Conservation (phyloP, 1,140 invertebrate species). For the Lysiphlebus fabarum region DNA sequence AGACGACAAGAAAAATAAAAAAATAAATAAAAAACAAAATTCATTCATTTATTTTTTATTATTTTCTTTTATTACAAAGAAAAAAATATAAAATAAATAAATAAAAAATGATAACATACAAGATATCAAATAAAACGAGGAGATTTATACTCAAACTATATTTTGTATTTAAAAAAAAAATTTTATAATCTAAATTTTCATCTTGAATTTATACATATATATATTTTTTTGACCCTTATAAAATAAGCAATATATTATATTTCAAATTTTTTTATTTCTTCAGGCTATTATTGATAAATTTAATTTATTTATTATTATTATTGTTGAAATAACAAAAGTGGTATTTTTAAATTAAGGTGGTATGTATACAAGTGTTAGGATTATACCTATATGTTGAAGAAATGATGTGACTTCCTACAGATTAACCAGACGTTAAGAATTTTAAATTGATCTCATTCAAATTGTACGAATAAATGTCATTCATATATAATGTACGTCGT, state of each 20-base stretch:
- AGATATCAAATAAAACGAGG: too few species aligned
- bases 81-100: too few species aligned
- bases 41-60: too few species aligned
- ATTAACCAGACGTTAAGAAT: conserved; percentile 57
- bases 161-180: too few species aligned
- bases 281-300: neutral
- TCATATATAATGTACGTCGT: conserved; percentile 58
- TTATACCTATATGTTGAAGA: conserved; percentile 32
- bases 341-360: conserved; percentile 25
- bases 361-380: conserved; percentile 8
- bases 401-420: conserved; percentile 55
- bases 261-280: too few species aligned
- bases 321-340: neutral
- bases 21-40: neutral
- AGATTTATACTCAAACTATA: too few species aligned
- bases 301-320: neutral
- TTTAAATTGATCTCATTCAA: conserved; percentile 58
- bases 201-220: too few species aligned
- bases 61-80: too few species aligned
- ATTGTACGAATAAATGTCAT: conserved; percentile 55
- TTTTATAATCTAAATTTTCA: too few species aligned
- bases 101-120: too few species aligned
- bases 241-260: too few species aligned
- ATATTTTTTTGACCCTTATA: too few species aligned
- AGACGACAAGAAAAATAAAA: conserved; percentile 6